phyloP scores from a whole-genome alignment of 2,888 invertebrate genomes.

The Plebejus anna region DNA sequence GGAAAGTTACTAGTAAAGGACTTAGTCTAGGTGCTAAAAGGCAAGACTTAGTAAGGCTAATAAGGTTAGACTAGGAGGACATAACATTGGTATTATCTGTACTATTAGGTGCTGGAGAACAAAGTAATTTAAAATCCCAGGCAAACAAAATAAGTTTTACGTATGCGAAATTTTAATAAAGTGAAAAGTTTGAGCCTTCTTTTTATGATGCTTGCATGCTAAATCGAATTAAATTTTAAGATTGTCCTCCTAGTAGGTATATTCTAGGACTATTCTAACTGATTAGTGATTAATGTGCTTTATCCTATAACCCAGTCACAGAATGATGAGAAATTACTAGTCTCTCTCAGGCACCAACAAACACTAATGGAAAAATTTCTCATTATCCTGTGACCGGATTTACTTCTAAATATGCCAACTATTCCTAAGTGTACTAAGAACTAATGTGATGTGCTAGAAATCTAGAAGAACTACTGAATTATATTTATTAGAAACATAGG shows the following conservation, averaged over 20 bases:
- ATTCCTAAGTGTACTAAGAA: not conserved
- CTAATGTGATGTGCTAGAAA: not conserved
- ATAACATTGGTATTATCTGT: not conserved
- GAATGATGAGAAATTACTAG: not conserved
- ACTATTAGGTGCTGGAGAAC: too few relatives aligned
- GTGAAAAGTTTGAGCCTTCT: not conserved
- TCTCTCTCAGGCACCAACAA: not conserved
- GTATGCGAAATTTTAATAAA: too few relatives aligned
- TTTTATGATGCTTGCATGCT: not conserved
- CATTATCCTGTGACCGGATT: not conserved
- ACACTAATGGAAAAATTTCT: not conserved
- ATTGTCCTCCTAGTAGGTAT: not conserved
- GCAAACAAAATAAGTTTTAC: not conserved
- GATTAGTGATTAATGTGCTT: not conserved
- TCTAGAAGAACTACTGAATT: not conserved
- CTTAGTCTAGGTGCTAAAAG: not conserved
- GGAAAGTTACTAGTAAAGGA: constrained; percentile 31
- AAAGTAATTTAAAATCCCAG: not conserved
- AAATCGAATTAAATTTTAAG: not conserved
- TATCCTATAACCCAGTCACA: not conserved
- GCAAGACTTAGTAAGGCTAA: not conserved
- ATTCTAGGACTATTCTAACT: not conserved
- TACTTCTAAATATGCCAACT: not conserved
- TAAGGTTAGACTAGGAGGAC: not conserved
- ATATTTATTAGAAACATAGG: not conserved